Conservation (phyloP, 1,140 invertebrate species). For the Oryzaephilus surinamensis region DNA sequence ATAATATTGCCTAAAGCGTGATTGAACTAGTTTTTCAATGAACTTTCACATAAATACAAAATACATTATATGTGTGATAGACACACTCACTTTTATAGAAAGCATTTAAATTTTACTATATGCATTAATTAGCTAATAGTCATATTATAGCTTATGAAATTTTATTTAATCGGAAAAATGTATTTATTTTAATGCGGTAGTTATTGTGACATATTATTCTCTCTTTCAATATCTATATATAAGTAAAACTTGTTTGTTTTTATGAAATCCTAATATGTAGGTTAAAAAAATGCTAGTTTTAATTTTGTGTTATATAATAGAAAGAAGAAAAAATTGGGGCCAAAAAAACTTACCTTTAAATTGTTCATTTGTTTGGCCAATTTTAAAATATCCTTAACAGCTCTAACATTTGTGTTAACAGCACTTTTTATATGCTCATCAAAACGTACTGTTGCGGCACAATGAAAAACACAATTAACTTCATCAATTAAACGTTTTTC, state of each 20-base stretch:
- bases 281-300: too few species aligned
- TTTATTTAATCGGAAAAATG: not conserved
- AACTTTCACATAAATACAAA: too few species aligned
- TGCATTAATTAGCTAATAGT: constrained; percentile 1
- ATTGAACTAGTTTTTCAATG: not conserved
- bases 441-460: constrained; percentile 54
- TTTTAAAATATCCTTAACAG: constrained; percentile 48
- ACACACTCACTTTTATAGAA: too few species aligned
- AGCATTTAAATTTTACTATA: too few species aligned
- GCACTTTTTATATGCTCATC: constrained; percentile 50
- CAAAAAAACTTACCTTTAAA: constrained; percentile 45
- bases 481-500: constrained; percentile 1
- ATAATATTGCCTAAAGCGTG: constrained; percentile 41
- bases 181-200: not conserved
- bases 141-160: not conserved
- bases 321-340: too few species aligned
- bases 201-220: not conserved
- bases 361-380: constrained; percentile 61
- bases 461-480: constrained; percentile 46
- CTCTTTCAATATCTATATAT: constrained; percentile 36
- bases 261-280: not conserved
- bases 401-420: constrained; percentile 52
- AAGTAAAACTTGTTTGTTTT: not conserved
- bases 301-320: too few species aligned
- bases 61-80: too few species aligned